Percentiles rank a stretch among this genome's conserved stretches.
Evolutionary conservation across 2,113 vertebrate genomes (phyloP).

Genomic region (Actenoides lindsayi): DNA sequence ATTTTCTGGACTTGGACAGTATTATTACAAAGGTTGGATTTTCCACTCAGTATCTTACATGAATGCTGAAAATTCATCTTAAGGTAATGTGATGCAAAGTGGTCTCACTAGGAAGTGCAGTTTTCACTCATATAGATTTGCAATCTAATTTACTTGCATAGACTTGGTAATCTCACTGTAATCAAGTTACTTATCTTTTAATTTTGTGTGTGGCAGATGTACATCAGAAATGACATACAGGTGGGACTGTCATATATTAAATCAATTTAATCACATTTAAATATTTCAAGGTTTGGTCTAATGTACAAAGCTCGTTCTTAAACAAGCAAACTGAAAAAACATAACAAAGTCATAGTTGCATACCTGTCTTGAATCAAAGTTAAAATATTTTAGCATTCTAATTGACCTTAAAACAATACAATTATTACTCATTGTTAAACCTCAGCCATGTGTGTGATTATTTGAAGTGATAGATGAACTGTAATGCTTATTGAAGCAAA

Average conservation of each 20-base stretch:
- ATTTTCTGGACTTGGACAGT: neutral
- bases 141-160: conserved; percentile 68
- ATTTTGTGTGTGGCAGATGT: conserved; percentile 69
- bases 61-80: conserved; percentile 61
- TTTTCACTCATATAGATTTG: conserved; percentile 49
- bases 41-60: conserved; percentile 23
- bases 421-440: neutral
- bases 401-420: neutral
- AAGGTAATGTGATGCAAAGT: conserved; percentile 67
- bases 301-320: neutral
- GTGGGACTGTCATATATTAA: conserved; percentile 65
- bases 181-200: conserved; percentile 76
- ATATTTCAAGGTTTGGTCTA: conserved; percentile 22
- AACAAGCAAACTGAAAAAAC: neutral
- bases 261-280: conserved; percentile 68
- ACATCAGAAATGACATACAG: conserved; percentile 66
- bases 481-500: neutral
- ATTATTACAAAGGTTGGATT: neutral
- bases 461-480: neutral
- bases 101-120: conserved; percentile 58
- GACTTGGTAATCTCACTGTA: conserved; percentile 73
- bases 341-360: neutral
- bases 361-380: neutral
- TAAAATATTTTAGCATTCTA: neutral
- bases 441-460: neutral